These are phyloP conservation scores for Bombylius discolor DNA, from an alignment of 2,888 invertebrate species.

Conservation along the genomic window DNA sequence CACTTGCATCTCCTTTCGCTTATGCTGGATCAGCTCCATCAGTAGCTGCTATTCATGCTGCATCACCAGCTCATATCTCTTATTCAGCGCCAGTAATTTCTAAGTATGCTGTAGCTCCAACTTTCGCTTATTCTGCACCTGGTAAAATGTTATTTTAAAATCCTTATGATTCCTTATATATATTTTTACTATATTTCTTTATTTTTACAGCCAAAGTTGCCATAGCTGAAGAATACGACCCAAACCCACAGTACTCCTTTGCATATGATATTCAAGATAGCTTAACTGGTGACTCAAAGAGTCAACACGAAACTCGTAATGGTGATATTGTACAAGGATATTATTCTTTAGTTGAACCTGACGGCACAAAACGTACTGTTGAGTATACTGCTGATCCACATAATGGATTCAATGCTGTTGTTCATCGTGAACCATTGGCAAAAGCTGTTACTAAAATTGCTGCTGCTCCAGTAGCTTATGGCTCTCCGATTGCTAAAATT, in stretches of 20 bases:
- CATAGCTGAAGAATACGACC: constrained; percentile 16
- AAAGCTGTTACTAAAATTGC: constrained; percentile 26
- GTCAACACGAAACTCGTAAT: constrained; percentile 43
- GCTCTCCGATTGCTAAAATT: too few species aligned
- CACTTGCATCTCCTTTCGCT: constrained; percentile 10
- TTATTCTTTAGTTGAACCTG: constrained; percentile 34
- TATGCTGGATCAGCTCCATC: constrained; percentile 10
- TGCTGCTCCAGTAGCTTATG: constrained; percentile 7
- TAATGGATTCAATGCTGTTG: constrained; percentile 36
- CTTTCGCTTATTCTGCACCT: constrained; percentile 18
- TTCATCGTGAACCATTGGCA: constrained; percentile 32
- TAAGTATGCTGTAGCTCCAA: constrained; percentile 17
- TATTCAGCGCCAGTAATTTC: constrained; percentile 13
- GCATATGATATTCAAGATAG: constrained; percentile 32
- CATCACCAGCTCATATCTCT: constrained; percentile 13
- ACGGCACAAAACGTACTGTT: constrained; percentile 43
- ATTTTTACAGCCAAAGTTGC: constrained; percentile 12
- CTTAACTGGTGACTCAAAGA: constrained; percentile 32
- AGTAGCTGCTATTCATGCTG: constrained; percentile 6
- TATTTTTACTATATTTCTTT: neutral
- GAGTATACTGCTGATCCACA: constrained; percentile 38
- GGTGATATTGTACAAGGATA: constrained; percentile 44
- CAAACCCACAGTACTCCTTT: constrained; percentile 28
- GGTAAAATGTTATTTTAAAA: neutral
- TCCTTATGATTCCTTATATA: neutral